These are phyloP conservation scores for Pararge aegeria DNA, from an alignment of 1,140 invertebrate genomes.

Conservation along the genomic window DNA sequence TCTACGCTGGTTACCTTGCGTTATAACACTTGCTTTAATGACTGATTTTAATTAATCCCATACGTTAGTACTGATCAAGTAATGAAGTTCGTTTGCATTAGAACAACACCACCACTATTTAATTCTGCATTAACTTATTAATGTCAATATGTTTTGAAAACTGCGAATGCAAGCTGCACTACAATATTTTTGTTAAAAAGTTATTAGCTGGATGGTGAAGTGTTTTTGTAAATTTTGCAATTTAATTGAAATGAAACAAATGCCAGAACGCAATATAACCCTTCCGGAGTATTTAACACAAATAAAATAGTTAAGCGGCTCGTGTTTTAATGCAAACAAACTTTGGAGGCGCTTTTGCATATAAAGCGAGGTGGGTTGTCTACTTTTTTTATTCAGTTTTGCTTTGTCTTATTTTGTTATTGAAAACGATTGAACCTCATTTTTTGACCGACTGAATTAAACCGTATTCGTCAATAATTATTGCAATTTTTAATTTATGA, in stretches of 20 bases:
- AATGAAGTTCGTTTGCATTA: constrained; percentile 78
- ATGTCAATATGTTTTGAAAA: constrained; percentile 23
- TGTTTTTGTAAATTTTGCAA: constrained; percentile 12
- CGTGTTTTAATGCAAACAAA: constrained; percentile 80
- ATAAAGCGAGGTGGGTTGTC: constrained; percentile 79
- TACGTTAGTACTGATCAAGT: constrained; percentile 57
- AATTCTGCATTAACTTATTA: constrained; percentile 24
- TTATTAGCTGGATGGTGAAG: constrained; percentile 54
- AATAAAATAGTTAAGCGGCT: constrained; percentile 79
- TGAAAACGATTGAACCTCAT: constrained; percentile 43
- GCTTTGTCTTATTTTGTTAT: constrained; percentile 71
- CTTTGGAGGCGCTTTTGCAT: constrained; percentile 79
- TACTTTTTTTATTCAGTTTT: constrained; percentile 78
- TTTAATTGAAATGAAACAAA: constrained; percentile 63
- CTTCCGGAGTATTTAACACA: constrained; percentile 74
- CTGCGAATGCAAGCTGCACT: constrained; percentile 42
- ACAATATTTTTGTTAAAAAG: constrained; percentile 41
- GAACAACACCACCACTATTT: constrained; percentile 74
- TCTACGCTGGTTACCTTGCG: constrained; percentile 78
- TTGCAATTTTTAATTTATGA: constrained; percentile 29
- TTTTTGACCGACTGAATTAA: constrained; percentile 32
- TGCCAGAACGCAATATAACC: constrained; percentile 79
- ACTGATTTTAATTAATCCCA: constrained; percentile 68
- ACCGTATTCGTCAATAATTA: constrained; percentile 12
- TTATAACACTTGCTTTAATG: constrained; percentile 71